Percentiles rank a stretch among this genome's conserved stretches.
phyloP scores from a whole-genome alignment of 1,140 invertebrate genomes.

The Cotesia glomerata region DNA sequence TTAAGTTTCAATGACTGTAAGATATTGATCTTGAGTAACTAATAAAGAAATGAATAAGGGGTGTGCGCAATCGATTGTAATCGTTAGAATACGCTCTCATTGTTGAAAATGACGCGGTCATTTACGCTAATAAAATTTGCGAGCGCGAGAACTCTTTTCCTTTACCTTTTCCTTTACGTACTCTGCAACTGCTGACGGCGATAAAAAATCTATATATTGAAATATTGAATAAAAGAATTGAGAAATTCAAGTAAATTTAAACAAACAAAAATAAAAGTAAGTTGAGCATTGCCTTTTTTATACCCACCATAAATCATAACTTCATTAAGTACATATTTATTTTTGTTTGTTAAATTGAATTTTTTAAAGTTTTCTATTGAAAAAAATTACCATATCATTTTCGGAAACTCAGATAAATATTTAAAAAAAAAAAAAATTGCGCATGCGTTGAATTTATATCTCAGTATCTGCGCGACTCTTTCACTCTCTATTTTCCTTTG shows the following conservation, averaged over 20 bases:
- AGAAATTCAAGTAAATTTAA: too few species aligned
- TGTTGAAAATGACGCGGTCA: conserved; percentile 21
- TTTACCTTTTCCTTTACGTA: not conserved
- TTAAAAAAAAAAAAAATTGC: too few species aligned
- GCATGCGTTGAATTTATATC: too few species aligned
- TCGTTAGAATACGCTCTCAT: not conserved
- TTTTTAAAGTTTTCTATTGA: too few species aligned
- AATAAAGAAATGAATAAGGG: not conserved
- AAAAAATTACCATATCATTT: not conserved
- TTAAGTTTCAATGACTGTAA: too few species aligned
- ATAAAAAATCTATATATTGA: not conserved
- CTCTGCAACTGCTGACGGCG: not conserved
- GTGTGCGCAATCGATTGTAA: not conserved
- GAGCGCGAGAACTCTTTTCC: not conserved
- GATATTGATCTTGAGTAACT: too few species aligned
- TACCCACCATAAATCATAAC: too few species aligned
- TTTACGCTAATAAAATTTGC: conserved; percentile 22
- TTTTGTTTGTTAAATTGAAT: too few species aligned
- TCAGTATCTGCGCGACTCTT: conserved; percentile 4
- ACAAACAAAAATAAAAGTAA: too few species aligned
- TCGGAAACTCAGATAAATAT: not conserved
- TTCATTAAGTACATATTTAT: too few species aligned
- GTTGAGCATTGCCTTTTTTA: too few species aligned
- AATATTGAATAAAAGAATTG: not conserved
- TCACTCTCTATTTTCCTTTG: conserved; percentile 13